Percentiles rank a stretch among this genome's conserved stretches.
phyloP scores from a whole-genome alignment of 2,113 vertebrate genomes.

The Eolophus roseicapilla region DNA sequence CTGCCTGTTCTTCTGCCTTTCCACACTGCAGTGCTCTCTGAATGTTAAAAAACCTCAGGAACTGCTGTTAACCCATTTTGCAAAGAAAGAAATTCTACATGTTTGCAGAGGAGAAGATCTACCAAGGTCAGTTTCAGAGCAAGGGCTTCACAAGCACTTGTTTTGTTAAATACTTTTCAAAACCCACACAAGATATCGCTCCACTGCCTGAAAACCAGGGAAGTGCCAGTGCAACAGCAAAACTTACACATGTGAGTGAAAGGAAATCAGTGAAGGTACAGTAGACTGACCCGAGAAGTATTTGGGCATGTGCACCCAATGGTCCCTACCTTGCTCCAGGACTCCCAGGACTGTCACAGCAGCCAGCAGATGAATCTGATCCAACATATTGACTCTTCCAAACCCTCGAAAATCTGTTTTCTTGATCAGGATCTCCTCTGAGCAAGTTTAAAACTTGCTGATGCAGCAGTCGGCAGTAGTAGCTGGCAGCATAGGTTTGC shows the following conservation, averaged over 20 bases:
- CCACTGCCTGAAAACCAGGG: not conserved
- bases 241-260: not conserved
- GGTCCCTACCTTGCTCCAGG: slow-evolving; percentile 82
- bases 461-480: rapidly evolving
- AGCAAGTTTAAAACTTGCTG: not conserved
- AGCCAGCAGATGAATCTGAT: slow-evolving; percentile 71
- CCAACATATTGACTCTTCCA: slow-evolving; percentile 64
- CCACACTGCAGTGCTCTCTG: rapidly evolving
- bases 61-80: not conserved
- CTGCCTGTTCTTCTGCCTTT: not conserved
- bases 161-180: not conserved
- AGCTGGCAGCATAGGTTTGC: not conserved
- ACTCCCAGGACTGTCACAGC: slow-evolving; percentile 78
- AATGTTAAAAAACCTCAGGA: not conserved
- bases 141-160: not conserved
- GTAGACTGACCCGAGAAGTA: not conserved
- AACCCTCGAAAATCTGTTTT: not conserved
- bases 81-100: not conserved
- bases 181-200: not conserved
- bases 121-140: not conserved
- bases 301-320: rapidly evolving
- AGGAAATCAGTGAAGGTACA: not conserved
- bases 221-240: not conserved
- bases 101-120: not conserved
- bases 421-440: not conserved